Evolutionary conservation across 2,888 invertebrate genomes (phyloP), one percentile per base, ranked within the genome.

Genomic region (Acanthosoma haemorrhoidale): DNA sequence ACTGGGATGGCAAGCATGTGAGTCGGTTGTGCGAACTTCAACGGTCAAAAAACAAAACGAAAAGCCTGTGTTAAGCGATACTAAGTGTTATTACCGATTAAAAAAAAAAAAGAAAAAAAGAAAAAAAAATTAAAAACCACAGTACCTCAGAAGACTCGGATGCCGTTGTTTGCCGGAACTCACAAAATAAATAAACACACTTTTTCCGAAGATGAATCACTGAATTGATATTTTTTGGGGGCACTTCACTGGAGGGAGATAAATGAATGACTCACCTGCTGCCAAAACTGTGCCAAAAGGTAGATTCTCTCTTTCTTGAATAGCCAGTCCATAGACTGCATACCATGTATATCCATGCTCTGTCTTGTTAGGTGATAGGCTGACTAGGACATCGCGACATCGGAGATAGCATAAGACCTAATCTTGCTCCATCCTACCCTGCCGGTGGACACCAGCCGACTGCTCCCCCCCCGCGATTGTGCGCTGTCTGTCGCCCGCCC

Each of bases 291-390:
- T 81, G 92, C 92, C 81, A 94, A 87, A 81, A 94, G 86, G 85
- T 92, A 94, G 84, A 94, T 92, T 84, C 91, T 86, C 85, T 94
- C 93, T 85, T 94, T 94, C 87, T 93, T 93, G 87, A 93, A 93
- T 82, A 94, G 88, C 93, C 94, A 94, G 87, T 94, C 93, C 93
- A 94, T 92, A 81, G 92, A 92, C 87, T 92, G 92, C 88, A 92
- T 91, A 83, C 92, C 89, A 87, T 91, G 91, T 84, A 92, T 88
- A 87, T 93, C 92, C 88, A 92, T 91, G 68, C 72, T 63, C 60
- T 43, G n/a, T 16, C 18, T 11, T n/a, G 31, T 9, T 34, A 67
- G 61, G 67, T 71, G 64, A 29, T 13, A 25, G 9, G 29, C 38
- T 29, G 39, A 15, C 31, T 39, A 64, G 16, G 67, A 67, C 36